phyloP scores from a whole-genome alignment of 1,140 invertebrate genomes.

The Drosophila orosa region DNA sequence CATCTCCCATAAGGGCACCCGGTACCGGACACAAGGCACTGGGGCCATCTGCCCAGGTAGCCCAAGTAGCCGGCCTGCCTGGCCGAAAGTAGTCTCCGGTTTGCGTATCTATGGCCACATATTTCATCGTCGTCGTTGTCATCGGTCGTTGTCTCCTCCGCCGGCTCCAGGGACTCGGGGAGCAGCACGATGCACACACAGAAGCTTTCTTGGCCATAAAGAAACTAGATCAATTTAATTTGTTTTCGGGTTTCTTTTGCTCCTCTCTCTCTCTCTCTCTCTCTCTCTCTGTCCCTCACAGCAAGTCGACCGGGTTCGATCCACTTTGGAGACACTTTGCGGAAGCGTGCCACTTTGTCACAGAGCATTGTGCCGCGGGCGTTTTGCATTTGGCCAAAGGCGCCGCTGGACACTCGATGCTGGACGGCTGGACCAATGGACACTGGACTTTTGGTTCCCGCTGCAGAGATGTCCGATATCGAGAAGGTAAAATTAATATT shows the following conservation, averaged over 20 bases:
- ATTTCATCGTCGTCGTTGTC: conserved; percentile 73
- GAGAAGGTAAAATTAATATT: not conserved
- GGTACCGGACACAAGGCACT: conserved; percentile 2
- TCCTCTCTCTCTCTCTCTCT: conserved; percentile 1
- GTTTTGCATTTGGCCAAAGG: conserved; percentile 68
- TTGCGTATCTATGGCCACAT: conserved; percentile 71
- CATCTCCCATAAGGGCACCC: conserved; percentile 32
- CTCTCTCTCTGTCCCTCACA: too few relatives aligned
- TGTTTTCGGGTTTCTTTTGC: conserved; percentile 65
- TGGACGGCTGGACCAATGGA: conserved; percentile 5
- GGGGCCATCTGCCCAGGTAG: conserved; percentile 10
- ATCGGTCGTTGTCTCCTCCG: conserved; percentile 45
- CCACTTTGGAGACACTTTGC: conserved; percentile 73
- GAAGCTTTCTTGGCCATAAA: conserved; percentile 79
- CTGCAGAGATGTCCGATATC: conserved; percentile 8
- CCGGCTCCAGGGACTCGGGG: conserved; percentile 1
- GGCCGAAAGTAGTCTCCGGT: conserved; percentile 42
- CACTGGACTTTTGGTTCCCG: not conserved
- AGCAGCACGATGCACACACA: conserved; percentile 65
- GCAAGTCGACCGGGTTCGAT: conserved; percentile 5
- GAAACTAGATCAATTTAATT: conserved; percentile 83
- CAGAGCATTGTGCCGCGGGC: conserved; percentile 75
- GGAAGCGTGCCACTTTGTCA: conserved; percentile 81
- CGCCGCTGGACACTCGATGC: conserved; percentile 56
- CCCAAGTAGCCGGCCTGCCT: conserved; percentile 20